Percentiles rank a stretch among this genome's conserved stretches.
Conservation (phyloP, 2,797 vertebrate genomes). For the Tauraco hartlaubi region DNA sequence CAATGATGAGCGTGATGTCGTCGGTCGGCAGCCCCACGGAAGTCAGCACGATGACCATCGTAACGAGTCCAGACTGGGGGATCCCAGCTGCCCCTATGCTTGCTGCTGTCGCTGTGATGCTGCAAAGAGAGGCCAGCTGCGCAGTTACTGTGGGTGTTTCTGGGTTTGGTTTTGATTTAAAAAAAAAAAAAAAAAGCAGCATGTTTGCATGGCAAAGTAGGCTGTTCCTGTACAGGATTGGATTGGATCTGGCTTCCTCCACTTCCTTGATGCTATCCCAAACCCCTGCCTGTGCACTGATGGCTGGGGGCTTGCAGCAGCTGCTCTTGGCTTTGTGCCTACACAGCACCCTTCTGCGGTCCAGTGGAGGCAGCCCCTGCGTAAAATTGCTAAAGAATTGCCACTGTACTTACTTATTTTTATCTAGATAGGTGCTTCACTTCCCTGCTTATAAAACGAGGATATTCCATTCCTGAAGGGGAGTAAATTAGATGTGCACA, state of each 20-base stretch:
- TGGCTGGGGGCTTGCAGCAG: rapidly evolving
- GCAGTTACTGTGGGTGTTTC: too few relatives aligned
- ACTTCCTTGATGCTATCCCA: background rate
- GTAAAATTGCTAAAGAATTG: background rate
- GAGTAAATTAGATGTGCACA: background rate
- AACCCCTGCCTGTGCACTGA: rapidly evolving
- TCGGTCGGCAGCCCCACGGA: slow-evolving; percentile 91
- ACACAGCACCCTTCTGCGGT: background rate
- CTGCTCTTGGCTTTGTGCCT: background rate
- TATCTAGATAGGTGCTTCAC: background rate
- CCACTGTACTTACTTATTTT: background rate
- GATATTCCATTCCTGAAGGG: background rate
- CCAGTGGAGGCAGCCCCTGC: background rate
- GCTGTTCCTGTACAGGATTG: background rate
- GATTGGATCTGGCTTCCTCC: background rate
- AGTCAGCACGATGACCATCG: slow-evolving; percentile 93
- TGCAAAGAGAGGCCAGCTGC: slow-evolving; percentile 30
- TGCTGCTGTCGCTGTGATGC: slow-evolving; percentile 92
- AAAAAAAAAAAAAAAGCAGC: too few relatives aligned
- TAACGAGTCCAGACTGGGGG: slow-evolving; percentile 90
- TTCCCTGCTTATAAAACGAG: background rate
- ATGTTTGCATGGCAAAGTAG: background rate
- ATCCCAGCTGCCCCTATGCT: slow-evolving; percentile 92
- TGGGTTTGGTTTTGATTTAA: background rate
- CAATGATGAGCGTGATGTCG: slow-evolving; percentile 91